Evolutionary conservation across 2,888 invertebrate genomes (phyloP), one percentile per base, ranked within the genome.

Genomic region (Pseudococcus longispinus): DNA sequence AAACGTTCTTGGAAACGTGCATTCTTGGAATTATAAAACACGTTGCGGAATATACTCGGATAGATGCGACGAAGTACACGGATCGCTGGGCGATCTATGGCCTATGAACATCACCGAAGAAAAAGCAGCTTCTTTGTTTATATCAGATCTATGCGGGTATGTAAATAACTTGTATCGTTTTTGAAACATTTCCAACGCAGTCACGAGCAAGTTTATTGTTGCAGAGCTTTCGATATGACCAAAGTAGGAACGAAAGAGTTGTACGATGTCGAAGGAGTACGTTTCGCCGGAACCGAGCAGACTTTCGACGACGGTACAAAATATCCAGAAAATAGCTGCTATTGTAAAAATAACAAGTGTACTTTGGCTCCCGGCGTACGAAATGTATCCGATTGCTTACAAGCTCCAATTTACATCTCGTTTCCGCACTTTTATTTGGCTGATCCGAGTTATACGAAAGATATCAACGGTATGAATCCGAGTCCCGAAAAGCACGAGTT

Each of bases 1-100:
- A 86, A 90, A 92, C 0, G 91, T 93, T 87, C 91, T 96, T 60
- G 96, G 96, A n/a, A 91, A 93, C 70, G 89, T 97, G 8, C 92
- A 93, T 85, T 91, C 92, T 88, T 97, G 97, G 96, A 94, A 94
- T 90, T 92, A 92, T 89, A 91, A 91, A 20, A 91, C 91, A 83
- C 90, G 92, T 23, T 93, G 94, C 0, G 89, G 91, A 46, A 94
- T 92, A 90, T 93, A 94, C 90, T 89, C 91, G 0, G 92, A 90
- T 55, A 91, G 93, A 77, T 97, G 97, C 90, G 94, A 94, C 2
- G 90, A 89, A 55, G 93, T 96, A 5, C 92, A 92, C 89, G 96
- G 96, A 20, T 94, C 94, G 11, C 93, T 94, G 0, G 96, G 96
- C 0, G 96, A 96, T 91, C 91, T 96, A 29, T 96, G 95, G 93